phyloP scores from a whole-genome alignment of 1,140 invertebrate species.

The Orchesella cincta region DNA sequence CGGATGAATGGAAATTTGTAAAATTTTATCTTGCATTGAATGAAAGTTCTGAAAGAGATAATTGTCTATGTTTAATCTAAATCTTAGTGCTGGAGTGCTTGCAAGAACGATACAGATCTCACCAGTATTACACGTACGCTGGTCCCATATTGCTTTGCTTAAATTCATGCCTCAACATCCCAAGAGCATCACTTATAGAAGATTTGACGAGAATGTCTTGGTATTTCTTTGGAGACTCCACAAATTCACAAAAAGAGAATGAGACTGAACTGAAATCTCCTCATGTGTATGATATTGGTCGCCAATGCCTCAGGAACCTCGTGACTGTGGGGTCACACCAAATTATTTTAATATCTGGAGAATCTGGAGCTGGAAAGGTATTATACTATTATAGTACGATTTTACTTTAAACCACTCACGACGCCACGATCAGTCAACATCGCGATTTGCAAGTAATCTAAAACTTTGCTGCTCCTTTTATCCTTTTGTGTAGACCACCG shows the following conservation, averaged over 20 bases:
- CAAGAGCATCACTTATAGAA: not conserved
- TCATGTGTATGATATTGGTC: slow-evolving; percentile 43
- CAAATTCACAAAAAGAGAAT: not conserved
- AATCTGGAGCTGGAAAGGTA: slow-evolving; percentile 59
- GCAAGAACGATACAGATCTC: slow-evolving; percentile 21
- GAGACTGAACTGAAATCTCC: slow-evolving; percentile 16
- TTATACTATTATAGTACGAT: slow-evolving; percentile 11
- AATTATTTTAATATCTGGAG: slow-evolving; percentile 57
- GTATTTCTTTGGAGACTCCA: slow-evolving; percentile 12
- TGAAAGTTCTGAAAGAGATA: not conserved
- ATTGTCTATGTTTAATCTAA: not conserved
- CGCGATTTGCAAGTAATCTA: too few relatives aligned
- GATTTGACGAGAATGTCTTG: slow-evolving; percentile 19
- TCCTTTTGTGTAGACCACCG: slow-evolving; percentile 52
- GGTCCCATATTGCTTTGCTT: slow-evolving; percentile 40
- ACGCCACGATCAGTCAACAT: too few relatives aligned
- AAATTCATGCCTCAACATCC: slow-evolving; percentile 35
- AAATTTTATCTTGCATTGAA: not conserved
- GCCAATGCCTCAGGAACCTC: slow-evolving; percentile 37
- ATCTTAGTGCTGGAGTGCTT: slow-evolving; percentile 43
- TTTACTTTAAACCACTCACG: too few relatives aligned
- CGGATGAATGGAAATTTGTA: not conserved
- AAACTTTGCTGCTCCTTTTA: not conserved
- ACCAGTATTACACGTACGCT: slow-evolving; percentile 40
- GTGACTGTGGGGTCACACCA: slow-evolving; percentile 51